phyloP scores from a whole-genome alignment of 2,113 vertebrate species.

The Hipposideros armiger region DNA sequence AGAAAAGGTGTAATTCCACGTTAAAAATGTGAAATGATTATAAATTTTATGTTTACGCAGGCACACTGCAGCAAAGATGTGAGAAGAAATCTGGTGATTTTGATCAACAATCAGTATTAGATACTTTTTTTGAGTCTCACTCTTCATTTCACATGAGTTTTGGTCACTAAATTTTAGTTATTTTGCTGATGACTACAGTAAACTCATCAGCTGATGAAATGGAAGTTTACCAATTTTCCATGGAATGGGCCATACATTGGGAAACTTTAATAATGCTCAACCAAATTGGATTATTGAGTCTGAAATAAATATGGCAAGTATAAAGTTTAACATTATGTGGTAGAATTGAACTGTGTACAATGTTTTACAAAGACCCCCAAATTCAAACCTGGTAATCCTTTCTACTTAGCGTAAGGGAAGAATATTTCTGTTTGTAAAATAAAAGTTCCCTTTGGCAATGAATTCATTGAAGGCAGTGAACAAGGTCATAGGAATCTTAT shows the following conservation, averaged over 20 bases:
- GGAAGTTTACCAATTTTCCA: background rate
- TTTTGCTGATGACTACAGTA: background rate
- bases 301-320: background rate
- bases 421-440: slow-evolving; percentile 37
- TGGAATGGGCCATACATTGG: background rate
- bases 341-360: background rate
- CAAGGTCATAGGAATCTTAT: background rate
- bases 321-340: slow-evolving; percentile 6
- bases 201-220: slow-evolving; percentile 1
- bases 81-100: background rate
- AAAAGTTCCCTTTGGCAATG: background rate
- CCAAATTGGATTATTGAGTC: background rate
- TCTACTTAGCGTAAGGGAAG: background rate
- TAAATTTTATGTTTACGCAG: background rate
- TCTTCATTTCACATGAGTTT: background rate
- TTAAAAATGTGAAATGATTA: slow-evolving; percentile 20
- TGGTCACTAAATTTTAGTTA: background rate
- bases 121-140: background rate
- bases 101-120: background rate
- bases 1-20: background rate
- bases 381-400: slow-evolving; percentile 14
- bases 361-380: background rate
- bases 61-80: background rate
- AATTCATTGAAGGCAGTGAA: slow-evolving; percentile 18
- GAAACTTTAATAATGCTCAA: background rate